Conservation (phyloP, 2,113 vertebrate species). For the Taxidea taxus region DNA sequence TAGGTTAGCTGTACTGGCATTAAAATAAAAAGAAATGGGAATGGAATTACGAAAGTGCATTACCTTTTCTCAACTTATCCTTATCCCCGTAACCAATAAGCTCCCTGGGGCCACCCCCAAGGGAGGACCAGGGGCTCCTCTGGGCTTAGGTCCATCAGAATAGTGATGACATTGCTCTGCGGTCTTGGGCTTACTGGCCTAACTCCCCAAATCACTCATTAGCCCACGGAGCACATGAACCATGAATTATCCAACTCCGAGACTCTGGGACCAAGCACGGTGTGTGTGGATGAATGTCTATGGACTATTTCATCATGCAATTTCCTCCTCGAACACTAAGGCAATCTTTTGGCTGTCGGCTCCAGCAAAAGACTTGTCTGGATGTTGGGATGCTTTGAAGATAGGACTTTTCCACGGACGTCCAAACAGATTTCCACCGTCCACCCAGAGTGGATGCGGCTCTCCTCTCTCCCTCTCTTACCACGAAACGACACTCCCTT, state of each 20-base stretch:
- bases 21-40: not conserved
- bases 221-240: not conserved
- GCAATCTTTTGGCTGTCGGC: not conserved
- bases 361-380: not conserved
- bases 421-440: not conserved
- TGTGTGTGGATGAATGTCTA: rapidly evolving
- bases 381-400: not conserved
- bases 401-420: rapidly evolving
- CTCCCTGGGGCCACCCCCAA: not conserved
- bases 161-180: not conserved
- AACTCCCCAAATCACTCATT: not conserved
- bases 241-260: rapidly evolving
- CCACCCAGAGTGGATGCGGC: rapidly evolving
- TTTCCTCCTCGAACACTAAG: not conserved
- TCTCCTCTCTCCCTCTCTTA: not conserved
- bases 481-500: not conserved
- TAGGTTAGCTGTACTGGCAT: not conserved
- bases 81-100: not conserved
- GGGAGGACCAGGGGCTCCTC: not conserved
- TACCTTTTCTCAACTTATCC: not conserved
- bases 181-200: not conserved
- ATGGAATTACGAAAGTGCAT: not conserved
- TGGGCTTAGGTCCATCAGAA: not conserved
- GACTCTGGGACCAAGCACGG: not conserved
- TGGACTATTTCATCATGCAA: rapidly evolving